Conservation (phyloP, 2,797 vertebrate species). For the Podarcis lilfordi region DNA sequence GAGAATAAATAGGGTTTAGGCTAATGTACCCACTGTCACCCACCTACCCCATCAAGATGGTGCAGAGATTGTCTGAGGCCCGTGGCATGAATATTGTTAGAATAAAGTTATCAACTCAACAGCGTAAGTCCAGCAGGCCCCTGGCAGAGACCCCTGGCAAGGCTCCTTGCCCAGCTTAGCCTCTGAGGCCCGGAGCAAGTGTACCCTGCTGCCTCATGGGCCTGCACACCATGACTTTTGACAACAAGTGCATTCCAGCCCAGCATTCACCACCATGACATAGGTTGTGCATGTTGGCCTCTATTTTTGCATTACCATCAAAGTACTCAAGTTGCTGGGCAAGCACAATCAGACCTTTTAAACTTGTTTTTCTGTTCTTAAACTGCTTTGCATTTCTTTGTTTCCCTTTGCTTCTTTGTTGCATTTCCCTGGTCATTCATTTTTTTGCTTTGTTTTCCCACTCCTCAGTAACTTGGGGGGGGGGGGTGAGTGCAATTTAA, state of each 20-base stretch:
- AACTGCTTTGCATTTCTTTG: background rate
- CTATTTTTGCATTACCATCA: background rate
- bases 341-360: background rate
- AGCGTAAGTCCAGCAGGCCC: too few relatives aligned
- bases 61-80: too few relatives aligned
- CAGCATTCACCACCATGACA: background rate
- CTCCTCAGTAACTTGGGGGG: background rate
- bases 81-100: too few relatives aligned
- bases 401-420: background rate
- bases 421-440: background rate
- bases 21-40: background rate
- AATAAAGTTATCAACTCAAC: too few relatives aligned
- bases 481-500: background rate
- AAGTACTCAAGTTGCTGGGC: background rate
- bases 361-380: background rate
- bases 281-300: background rate
- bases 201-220: too few relatives aligned
- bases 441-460: background rate
- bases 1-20: background rate
- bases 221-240: background rate
- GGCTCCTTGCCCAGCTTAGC: too few relatives aligned
- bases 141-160: too few relatives aligned
- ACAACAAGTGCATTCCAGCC: background rate
- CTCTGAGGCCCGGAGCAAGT: too few relatives aligned
- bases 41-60: background rate